These are phyloP conservation scores for Aphelocoma californica DNA, from an alignment of 2,797 vertebrate genomes.

Conservation along the genomic window DNA sequence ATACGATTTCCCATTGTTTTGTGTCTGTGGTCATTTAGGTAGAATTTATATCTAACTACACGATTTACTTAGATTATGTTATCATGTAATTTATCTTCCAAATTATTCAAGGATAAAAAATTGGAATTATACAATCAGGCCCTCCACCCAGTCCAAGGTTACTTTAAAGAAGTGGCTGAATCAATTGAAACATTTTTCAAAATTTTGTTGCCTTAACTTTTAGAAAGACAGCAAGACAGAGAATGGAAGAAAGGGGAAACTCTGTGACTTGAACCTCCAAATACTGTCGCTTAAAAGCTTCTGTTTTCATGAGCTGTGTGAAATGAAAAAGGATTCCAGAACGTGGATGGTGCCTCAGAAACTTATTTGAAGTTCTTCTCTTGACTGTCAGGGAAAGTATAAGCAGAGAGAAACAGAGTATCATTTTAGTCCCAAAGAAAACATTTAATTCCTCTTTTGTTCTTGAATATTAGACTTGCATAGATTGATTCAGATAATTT, in stretches of 20 bases:
- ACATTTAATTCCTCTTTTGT: neutral
- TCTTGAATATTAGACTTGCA: constrained; percentile 13
- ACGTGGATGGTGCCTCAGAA: neutral
- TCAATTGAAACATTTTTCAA: neutral
- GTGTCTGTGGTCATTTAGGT: neutral
- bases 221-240: neutral
- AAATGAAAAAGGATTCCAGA: neutral
- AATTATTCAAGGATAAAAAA: neutral
- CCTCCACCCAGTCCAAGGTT: neutral
- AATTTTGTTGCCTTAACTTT: neutral
- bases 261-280: neutral
- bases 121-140: neutral
- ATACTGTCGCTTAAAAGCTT: neutral
- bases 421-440: neutral
- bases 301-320: neutral
- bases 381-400: neutral
- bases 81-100: neutral
- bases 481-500: neutral
- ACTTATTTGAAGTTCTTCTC: neutral
- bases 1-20: neutral
- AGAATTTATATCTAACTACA: neutral
- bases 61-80: neutral
- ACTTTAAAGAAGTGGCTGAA: neutral
- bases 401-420: neutral
- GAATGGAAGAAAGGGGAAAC: neutral